Conservation (phyloP, 92 coral and sea anemone species). For the Umimayanthus chanpuru region DNA sequence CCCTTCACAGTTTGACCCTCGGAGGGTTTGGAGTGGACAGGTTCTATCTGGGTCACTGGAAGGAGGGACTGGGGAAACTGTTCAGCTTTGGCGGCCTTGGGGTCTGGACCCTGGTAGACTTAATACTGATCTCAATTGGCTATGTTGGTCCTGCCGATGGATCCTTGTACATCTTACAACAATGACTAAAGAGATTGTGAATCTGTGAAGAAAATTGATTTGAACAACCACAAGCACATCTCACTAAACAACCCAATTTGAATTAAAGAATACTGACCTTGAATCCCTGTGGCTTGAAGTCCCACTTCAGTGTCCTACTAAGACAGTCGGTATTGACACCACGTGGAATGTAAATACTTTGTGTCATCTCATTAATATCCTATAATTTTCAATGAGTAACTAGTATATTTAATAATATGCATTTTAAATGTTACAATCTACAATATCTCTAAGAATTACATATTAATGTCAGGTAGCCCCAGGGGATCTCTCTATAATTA, state of each 20-base stretch:
- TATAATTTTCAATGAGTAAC: neutral
- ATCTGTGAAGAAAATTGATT: too few relatives aligned
- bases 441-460: too few relatives aligned
- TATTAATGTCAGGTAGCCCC: too few relatives aligned
- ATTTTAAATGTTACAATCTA: neutral
- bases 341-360: conserved; percentile 97
- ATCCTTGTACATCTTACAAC: conserved; percentile 83
- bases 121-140: conserved; percentile 78
- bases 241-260: too few relatives aligned
- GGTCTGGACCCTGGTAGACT: conserved; percentile 97
- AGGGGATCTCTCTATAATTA: too few relatives aligned
- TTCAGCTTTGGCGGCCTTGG: conserved; percentile 99
- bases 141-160: conserved; percentile 96
- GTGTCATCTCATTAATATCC: conserved; percentile 96
- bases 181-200: too few relatives aligned
- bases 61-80: conserved; percentile 97
- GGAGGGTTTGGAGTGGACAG: conserved; percentile 99
- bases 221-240: too few relatives aligned
- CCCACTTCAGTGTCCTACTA: conserved; percentile 83
- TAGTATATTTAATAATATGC: neutral
- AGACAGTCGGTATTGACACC: conserved; percentile 97
- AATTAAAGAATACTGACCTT: conserved; percentile 62
- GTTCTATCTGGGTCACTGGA: conserved; percentile 98
- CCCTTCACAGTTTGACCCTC: conserved; percentile 77
- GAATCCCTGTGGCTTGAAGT: conserved; percentile 80